Conservation (phyloP, 2,113 vertebrate genomes). For the Anhinga anhinga region DNA sequence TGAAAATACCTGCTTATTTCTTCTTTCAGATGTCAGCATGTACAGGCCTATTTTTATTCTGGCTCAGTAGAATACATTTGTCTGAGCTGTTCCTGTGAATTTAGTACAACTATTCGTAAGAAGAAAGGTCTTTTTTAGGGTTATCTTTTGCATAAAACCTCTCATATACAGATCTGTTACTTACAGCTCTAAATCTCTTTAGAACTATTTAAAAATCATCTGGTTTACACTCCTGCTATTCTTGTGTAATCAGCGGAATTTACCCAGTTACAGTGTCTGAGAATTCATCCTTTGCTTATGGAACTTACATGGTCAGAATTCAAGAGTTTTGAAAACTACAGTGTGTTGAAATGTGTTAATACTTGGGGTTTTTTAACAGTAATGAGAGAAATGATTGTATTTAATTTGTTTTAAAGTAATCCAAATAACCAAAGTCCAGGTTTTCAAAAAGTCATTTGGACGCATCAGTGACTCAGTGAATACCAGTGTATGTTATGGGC, state of each 20-base stretch:
- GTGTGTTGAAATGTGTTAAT: slow-evolving; percentile 23
- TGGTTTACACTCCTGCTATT: not conserved
- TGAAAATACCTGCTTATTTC: slow-evolving; percentile 51
- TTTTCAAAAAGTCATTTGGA: not conserved
- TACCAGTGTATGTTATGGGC: not conserved
- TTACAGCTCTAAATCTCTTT: slow-evolving; percentile 41
- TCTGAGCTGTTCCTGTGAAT: not conserved
- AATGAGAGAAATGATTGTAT: slow-evolving; percentile 1
- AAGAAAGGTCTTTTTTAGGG: not conserved
- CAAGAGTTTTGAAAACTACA: slow-evolving; percentile 9
- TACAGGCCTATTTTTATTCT: not conserved
- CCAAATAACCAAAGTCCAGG: not conserved
- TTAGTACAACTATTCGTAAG: not conserved
- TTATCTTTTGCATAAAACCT: slow-evolving; percentile 3
- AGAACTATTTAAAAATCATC: slow-evolving; percentile 32
- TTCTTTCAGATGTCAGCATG: not conserved
- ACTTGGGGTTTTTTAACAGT: not conserved
- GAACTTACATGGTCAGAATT: slow-evolving; percentile 26
- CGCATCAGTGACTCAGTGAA: not conserved
- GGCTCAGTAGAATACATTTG: not conserved
- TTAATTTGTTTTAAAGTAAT: not conserved
- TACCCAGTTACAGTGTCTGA: not conserved
- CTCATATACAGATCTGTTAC: not conserved
- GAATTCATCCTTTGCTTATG: not conserved
- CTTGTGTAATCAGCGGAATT: not conserved